Percentiles rank a stretch among this genome's conserved stretches.
These are phyloP conservation scores for Macheiramphus alcinus DNA, from an alignment of 2,113 vertebrate species.

Conservation along the genomic window DNA sequence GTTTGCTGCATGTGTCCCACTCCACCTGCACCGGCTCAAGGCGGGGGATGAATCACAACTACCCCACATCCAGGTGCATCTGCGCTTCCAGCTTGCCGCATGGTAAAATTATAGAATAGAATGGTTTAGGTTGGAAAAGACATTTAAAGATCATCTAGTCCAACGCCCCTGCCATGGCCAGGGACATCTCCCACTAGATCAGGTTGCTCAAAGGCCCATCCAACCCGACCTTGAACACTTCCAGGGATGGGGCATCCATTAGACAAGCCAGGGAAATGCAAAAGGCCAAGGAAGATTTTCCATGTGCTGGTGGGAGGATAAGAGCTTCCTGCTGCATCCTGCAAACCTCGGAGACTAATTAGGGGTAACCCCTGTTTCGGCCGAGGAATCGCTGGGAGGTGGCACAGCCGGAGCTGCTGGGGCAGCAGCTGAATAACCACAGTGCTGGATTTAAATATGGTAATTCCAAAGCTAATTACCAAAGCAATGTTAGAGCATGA, in stretches of 20 bases:
- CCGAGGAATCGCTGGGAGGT: not conserved
- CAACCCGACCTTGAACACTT: not conserved
- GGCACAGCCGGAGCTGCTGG: not conserved
- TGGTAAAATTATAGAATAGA: not conserved
- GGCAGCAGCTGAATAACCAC: not conserved
- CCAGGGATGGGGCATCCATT: not conserved
- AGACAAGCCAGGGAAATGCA: not conserved
- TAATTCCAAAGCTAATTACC: slow-evolving; percentile 13
- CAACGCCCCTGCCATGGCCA: not conserved
- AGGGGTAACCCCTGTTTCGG: not conserved
- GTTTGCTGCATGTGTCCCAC: not conserved
- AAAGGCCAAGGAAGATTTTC: not conserved
- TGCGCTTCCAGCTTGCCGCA: not conserved
- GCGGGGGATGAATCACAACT: not conserved
- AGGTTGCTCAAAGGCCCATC: not conserved
- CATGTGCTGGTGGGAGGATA: not conserved
- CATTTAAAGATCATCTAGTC: not conserved
- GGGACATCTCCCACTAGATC: not conserved
- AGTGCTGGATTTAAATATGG: not conserved
- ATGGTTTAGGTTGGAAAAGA: not conserved
- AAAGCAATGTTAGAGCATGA: not conserved
- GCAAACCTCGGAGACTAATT: not conserved
- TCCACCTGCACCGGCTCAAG: not conserved
- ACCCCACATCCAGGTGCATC: not conserved
- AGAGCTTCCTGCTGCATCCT: not conserved